Evolutionary conservation across 2,888 invertebrate genomes (phyloP).

Genomic region (Embidobia sp.): DNA sequence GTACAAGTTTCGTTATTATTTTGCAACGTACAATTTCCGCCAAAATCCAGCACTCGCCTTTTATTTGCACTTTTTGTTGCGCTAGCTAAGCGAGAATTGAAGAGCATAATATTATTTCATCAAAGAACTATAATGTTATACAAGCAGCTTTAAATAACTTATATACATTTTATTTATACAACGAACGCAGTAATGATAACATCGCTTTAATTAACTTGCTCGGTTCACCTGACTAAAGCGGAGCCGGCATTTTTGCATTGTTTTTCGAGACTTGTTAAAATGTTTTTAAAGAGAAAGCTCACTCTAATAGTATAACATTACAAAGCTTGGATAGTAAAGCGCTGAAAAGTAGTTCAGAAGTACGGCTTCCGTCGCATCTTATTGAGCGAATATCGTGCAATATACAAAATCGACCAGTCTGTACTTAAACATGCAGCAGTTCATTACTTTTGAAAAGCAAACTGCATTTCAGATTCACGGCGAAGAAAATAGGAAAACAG

Average conservation of each 20-base stretch:
- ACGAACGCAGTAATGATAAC: too few species aligned
- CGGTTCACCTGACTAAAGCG: too few species aligned
- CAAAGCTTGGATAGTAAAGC: conserved; percentile 45
- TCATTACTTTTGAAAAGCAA: conserved; percentile 27
- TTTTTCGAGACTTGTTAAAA: too few species aligned
- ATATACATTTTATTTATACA: too few species aligned
- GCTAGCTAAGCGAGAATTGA: too few species aligned
- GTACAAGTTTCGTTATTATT: conserved; percentile 36
- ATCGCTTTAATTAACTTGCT: too few species aligned
- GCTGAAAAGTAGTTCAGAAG: conserved; percentile 55
- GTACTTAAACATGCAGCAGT: conserved; percentile 34
- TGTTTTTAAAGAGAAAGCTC: background rate
- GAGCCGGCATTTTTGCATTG: too few species aligned
- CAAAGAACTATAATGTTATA: too few species aligned
- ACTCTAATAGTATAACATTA: conserved; percentile 35
- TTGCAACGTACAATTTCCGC: conserved; percentile 31
- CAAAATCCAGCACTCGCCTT: too few species aligned
- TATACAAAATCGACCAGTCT: conserved; percentile 47
- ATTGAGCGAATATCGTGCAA: conserved; percentile 54
- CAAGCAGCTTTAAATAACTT: too few species aligned
- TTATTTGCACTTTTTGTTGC: too few species aligned
- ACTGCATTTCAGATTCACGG: background rate
- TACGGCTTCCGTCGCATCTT: conserved; percentile 59
- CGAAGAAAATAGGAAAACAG: background rate
- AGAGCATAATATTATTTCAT: too few species aligned